Percentiles rank a stretch among this genome's conserved stretches.
These are phyloP conservation scores for Rotaria macrura DNA, from an alignment of 2,888 invertebrate genomes.

Conservation along the genomic window DNA sequence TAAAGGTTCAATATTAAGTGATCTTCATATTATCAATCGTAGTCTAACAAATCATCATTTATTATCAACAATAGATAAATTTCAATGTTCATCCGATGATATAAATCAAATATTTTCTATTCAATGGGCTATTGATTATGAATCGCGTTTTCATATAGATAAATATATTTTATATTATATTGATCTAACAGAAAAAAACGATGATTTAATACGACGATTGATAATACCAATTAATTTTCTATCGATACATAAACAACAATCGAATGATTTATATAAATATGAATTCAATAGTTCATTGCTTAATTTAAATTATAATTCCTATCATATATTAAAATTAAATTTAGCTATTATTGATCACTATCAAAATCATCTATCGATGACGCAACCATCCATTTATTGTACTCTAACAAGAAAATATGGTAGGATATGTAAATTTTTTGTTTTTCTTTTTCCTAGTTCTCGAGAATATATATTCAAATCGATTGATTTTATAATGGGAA, in stretches of 20 bases:
- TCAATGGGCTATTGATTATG: neutral
- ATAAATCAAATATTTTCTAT: neutral
- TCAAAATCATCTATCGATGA: neutral
- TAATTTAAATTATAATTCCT: neutral
- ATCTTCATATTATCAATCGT: neutral
- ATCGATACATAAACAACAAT: neutral
- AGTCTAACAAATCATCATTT: neutral
- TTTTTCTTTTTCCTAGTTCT: neutral
- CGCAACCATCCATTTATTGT: constrained; percentile 1
- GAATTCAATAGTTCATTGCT: neutral
- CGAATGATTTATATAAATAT: neutral
- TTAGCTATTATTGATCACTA: neutral
- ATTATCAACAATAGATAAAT: neutral
- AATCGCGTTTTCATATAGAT: neutral
- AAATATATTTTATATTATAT: neutral
- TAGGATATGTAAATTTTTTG: neutral
- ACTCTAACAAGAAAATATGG: neutral
- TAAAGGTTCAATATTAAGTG: constrained; percentile 7
- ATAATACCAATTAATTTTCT: neutral
- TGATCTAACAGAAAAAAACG: neutral
- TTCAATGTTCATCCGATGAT: neutral
- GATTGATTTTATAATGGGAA: neutral
- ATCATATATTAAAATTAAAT: neutral
- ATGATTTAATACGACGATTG: neutral
- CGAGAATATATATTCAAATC: neutral